Conservation (phyloP, 2,113 vertebrate species). For the Rhineura floridana region DNA sequence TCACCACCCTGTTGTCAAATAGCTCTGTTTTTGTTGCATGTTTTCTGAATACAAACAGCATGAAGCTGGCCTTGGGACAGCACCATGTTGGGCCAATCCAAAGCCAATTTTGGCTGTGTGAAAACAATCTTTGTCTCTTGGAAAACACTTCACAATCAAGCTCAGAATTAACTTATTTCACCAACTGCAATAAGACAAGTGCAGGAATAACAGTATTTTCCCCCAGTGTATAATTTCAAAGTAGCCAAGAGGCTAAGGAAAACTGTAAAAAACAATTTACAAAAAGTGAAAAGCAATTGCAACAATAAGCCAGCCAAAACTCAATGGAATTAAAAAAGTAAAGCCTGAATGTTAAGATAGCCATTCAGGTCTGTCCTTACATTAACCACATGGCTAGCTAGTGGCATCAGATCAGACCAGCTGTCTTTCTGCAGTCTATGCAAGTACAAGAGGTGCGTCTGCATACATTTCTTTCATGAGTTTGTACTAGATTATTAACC, state of each 20-base stretch:
- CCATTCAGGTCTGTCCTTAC: neutral
- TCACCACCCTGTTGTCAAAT: slow-evolving; percentile 9
- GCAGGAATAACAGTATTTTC: neutral
- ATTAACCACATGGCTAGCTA: neutral
- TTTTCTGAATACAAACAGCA: slow-evolving; percentile 22
- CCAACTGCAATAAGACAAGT: neutral
- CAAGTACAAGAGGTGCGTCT: slow-evolving; percentile 41
- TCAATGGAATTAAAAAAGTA: neutral
- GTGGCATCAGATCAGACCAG: neutral
- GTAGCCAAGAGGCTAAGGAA: neutral
- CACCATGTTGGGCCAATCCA: slow-evolving; percentile 2
- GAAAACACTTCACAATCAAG: neutral
- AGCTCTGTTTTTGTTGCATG: neutral
- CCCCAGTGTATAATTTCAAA: neutral
- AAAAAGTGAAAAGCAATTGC: neutral
- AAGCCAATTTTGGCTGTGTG: neutral
- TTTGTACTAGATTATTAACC: neutral
- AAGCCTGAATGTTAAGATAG: neutral
- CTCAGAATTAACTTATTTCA: slow-evolving; percentile 26
- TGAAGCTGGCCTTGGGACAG: slow-evolving; percentile 14
- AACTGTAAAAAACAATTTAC: neutral
- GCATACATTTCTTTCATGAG: neutral
- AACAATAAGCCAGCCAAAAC: neutral
- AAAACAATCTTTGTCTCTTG: slow-evolving; percentile 26
- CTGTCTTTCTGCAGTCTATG: slow-evolving; percentile 48